These are phyloP conservation scores for Anolis apletophallus DNA, from an alignment of 2,797 vertebrate genomes.

Conservation along the genomic window DNA sequence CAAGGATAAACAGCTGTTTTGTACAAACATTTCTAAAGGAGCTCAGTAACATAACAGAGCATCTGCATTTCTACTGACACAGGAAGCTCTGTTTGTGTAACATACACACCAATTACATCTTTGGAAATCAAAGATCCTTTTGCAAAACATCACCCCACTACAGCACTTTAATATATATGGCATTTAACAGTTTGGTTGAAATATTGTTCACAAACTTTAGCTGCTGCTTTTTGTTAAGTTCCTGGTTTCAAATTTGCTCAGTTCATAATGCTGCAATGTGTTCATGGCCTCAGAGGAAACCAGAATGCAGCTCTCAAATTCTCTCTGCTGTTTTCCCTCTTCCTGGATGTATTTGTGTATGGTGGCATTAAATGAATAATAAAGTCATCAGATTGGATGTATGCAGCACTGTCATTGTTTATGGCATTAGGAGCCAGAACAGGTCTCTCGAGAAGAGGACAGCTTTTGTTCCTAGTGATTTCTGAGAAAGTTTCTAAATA, in stretches of 20 bases:
- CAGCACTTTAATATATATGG: neutral
- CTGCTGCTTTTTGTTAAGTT: neutral
- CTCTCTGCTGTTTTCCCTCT: too few relatives aligned
- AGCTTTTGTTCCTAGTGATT: too few relatives aligned
- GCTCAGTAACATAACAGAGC: constrained; percentile 41
- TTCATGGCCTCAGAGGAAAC: neutral
- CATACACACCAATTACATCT: constrained; percentile 38
- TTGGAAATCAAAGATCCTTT: constrained; percentile 31
- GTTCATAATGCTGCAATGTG: neutral
- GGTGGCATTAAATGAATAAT: too few relatives aligned
- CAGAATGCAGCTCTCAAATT: too few relatives aligned
- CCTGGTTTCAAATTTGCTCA: neutral
- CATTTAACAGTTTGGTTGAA: too few relatives aligned
- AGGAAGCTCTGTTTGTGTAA: constrained; percentile 44
- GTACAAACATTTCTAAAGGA: constrained; percentile 33
- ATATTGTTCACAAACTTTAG: neutral
- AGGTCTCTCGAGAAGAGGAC: too few relatives aligned
- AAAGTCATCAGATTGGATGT: too few relatives aligned
- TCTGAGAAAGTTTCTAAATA: too few relatives aligned
- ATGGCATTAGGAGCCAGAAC: too few relatives aligned
- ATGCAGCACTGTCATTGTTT: too few relatives aligned
- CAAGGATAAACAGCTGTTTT: constrained; percentile 51
- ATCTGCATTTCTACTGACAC: constrained; percentile 32
- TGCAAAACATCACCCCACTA: neutral
- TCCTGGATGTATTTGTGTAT: too few relatives aligned